phyloP scores from a whole-genome alignment of 2,888 invertebrate genomes.

The Drosophila nr. perissopoda region DNA sequence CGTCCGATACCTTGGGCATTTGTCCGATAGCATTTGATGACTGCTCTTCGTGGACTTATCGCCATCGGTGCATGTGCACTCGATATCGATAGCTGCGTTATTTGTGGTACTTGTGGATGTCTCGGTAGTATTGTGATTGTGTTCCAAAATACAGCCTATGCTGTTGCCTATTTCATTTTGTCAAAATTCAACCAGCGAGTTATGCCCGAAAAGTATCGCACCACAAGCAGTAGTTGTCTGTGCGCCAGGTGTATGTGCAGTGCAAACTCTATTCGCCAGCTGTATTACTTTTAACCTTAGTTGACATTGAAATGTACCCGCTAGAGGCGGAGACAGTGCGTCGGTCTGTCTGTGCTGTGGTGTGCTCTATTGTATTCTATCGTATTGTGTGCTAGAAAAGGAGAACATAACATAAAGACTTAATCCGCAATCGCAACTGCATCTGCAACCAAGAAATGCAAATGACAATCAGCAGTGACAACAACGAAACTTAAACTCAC shows the following conservation, averaged over 20 bases:
- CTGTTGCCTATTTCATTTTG: conserved; percentile 51
- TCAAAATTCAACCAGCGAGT: conserved; percentile 42
- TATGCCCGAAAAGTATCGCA: conserved; percentile 53
- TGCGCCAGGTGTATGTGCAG: conserved; percentile 57
- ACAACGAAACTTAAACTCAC: conserved; percentile 19
- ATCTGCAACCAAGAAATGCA: conserved; percentile 12
- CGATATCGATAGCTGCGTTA: conserved; percentile 50
- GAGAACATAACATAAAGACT: conserved; percentile 39
- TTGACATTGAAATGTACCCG: conserved; percentile 84
- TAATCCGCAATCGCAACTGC: conserved; percentile 12
- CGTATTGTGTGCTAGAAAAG: conserved; percentile 57
- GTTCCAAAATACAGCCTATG: conserved; percentile 71
- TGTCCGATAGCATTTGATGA: conserved; percentile 3
- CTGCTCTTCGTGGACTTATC: conserved; percentile 7
- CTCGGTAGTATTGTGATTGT: conserved; percentile 70
- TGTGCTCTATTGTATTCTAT: conserved; percentile 40
- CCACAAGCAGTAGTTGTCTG: conserved; percentile 46
- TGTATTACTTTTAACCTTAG: conserved; percentile 84
- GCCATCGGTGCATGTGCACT: conserved; percentile 33
- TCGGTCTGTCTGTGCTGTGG: conserved; percentile 40
- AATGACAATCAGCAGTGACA: conserved; percentile 28
- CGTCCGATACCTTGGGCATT: not conserved
- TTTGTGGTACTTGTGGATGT: conserved; percentile 47
- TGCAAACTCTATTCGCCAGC: conserved; percentile 47
- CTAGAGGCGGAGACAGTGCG: conserved; percentile 65